Evolutionary conservation across 1,140 invertebrate species (phyloP).

Genomic region (Drosophila pseudoobscura): DNA sequence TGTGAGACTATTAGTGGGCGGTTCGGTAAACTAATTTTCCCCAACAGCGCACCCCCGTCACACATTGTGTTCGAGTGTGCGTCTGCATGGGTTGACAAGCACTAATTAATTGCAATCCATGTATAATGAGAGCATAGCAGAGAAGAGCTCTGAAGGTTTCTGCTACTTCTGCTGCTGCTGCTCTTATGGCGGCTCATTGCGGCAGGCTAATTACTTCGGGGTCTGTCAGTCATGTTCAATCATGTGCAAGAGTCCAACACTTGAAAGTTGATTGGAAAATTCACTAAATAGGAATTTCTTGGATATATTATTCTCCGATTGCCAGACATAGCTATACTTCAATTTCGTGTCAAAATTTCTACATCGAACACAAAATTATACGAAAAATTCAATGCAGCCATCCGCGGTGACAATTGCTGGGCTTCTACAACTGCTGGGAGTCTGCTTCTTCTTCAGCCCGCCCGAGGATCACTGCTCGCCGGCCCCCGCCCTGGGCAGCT

Average conservation of each 20-base stretch:
- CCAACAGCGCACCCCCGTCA: not conserved
- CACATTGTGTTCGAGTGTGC: slow-evolving; percentile 25
- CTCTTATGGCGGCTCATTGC: slow-evolving; percentile 26
- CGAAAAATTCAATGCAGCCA: slow-evolving; percentile 27
- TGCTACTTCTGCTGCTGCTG: not conserved
- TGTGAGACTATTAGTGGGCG: slow-evolving; percentile 51
- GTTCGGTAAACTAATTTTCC: slow-evolving; percentile 43
- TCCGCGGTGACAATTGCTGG: slow-evolving; percentile 35
- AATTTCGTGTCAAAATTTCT: too few relatives aligned
- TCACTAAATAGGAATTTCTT: not conserved
- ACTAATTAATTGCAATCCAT: slow-evolving; percentile 55
- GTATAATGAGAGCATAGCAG: slow-evolving; percentile 29
- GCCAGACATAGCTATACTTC: too few relatives aligned
- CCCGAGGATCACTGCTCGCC: slow-evolving; percentile 54
- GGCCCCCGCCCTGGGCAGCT: slow-evolving; percentile 51
- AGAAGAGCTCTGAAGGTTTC: not conserved
- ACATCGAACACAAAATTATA: not conserved
- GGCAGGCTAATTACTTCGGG: slow-evolving; percentile 24
- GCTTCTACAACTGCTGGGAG: slow-evolving; percentile 35
- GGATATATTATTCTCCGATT: too few relatives aligned
- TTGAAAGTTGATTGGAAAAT: too few relatives aligned
- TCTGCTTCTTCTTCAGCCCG: slow-evolving; percentile 46
- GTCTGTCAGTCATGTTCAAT: slow-evolving; percentile 30
- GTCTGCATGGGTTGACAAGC: slow-evolving; percentile 44
- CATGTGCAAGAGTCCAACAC: not conserved